Conservation (phyloP, 1,140 invertebrate genomes). For the Drosophila tsacasi region DNA sequence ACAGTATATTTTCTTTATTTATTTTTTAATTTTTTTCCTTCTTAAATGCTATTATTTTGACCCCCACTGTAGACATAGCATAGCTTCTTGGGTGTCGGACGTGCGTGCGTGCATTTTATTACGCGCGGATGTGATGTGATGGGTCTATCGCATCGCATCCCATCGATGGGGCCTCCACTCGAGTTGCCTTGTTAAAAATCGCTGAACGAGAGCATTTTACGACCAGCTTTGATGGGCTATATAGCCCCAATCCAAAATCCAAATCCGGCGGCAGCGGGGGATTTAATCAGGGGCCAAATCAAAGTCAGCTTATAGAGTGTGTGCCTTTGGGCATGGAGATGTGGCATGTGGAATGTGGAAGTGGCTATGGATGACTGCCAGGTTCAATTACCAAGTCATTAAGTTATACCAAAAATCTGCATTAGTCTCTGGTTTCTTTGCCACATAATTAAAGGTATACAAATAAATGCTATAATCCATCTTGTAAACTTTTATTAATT, state of each 20-base stretch:
- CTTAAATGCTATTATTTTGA: background rate
- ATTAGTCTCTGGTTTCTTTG: background rate
- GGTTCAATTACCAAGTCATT: background rate
- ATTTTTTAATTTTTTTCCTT: background rate
- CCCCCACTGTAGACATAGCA: background rate
- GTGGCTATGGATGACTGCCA: background rate
- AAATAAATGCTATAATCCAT: background rate
- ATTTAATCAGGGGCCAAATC: conserved; percentile 41
- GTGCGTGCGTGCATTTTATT: conserved; percentile 79
- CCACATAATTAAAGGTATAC: background rate
- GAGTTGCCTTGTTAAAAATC: conserved; percentile 53
- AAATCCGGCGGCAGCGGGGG: conserved; percentile 18
- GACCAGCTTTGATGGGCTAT: conserved; percentile 40
- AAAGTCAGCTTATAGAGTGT: conserved; percentile 13
- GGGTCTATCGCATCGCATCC: conserved; percentile 34
- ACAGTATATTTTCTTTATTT: background rate
- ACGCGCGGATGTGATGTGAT: conserved; percentile 74
- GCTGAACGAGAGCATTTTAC: conserved; percentile 50
- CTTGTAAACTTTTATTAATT: background rate
- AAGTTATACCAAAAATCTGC: background rate
- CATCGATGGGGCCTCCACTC: conserved; percentile 38
- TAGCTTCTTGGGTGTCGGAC: conserved; percentile 60
- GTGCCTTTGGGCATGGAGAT: background rate
- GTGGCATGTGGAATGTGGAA: background rate
- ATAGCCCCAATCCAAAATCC: conserved; percentile 4